Percentiles rank a stretch among this genome's conserved stretches.
Conservation (phyloP, 2,113 vertebrate genomes). For the Rhabdomys dilectus region DNA sequence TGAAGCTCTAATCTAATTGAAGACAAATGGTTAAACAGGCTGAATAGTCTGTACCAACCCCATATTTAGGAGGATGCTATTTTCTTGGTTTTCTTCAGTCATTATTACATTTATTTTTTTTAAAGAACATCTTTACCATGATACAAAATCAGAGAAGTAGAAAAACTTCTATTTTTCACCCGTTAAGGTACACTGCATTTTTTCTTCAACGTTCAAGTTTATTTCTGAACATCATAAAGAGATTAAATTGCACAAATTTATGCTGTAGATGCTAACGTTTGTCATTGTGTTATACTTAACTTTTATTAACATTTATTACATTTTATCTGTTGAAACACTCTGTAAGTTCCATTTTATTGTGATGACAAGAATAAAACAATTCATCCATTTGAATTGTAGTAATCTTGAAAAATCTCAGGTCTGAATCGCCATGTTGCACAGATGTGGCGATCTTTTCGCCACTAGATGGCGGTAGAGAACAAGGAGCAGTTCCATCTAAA, state of each 20-base stretch:
- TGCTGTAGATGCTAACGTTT: conserved; percentile 39
- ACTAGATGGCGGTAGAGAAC: conserved; percentile 85
- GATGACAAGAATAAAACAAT: conserved; percentile 62
- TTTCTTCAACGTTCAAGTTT: conserved; percentile 64
- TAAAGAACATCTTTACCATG: not conserved
- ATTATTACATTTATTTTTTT: conserved; percentile 14
- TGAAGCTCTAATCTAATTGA: conserved; percentile 58
- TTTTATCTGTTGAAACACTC: conserved; percentile 41
- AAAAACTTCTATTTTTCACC: not conserved
- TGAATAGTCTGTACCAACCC: conserved; percentile 35
- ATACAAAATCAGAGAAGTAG: not conserved
- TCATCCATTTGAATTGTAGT: conserved; percentile 51
- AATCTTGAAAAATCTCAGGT: conserved; percentile 41
- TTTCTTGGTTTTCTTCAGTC: conserved; percentile 30
- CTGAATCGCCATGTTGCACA: not conserved
- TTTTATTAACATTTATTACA: conserved; percentile 62
- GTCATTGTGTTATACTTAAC: conserved; percentile 46
- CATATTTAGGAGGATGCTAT: conserved; percentile 38
- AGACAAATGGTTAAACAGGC: conserved; percentile 70
- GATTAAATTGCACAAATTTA: conserved; percentile 54
- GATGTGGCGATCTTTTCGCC: not conserved
- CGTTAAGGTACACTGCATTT: not conserved
- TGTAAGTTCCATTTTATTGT: conserved; percentile 53
- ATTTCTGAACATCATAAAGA: conserved; percentile 61
- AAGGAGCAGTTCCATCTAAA: conserved; percentile 32